Base-by-base conservation (phyloP, 2,113 vertebrate genomes). In the Otus sunia region DNA sequence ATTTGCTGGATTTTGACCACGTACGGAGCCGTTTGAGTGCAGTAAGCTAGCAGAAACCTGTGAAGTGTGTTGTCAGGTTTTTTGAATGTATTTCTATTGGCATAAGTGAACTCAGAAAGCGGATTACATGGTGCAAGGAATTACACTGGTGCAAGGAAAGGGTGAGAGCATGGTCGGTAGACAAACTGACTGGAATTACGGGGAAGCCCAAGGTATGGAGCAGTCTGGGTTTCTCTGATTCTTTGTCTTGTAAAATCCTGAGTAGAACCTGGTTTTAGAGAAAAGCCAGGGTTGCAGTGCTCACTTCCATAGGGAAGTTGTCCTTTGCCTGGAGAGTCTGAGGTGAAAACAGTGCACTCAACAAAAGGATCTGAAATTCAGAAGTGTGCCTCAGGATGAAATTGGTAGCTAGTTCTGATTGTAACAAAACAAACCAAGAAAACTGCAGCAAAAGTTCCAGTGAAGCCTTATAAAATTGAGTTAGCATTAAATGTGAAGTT, bases 171-270 rank as follows among this genome's bases (percentile, higher is more conserved):
- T 3, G 11, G 49, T 4, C 26, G 34, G 22, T 10, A 47, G 14
- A 11, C 25, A 49, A 68, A 68, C 27, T 8, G 36, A 12, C 1
- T 25, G 59, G 34, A 47, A 37, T 81, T 55, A 18, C 12, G 6
- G 23, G 55, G 55, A 56, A 73, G 34, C 72, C 1, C 4, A 4
- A 6, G n/a, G 12, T 43, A 12, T 0, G 1, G 41, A 60, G 26
- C 15, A 62, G 19, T 15, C 34, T 34, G 32, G 6, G 18, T 36
- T 93, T 84, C 34, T 77, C 49, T 80, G 34, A 26, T 77, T 20
- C 13, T 53, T 25, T 69, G 15, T 53, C 34, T 41, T 39, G 8
- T 29, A 18, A 76, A 77, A 81, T 56, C 30, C 59, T 71, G n/a
- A 30, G 49, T 8, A n/a, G n/a, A 39, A 82, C 21, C 21, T 49